Conservation (phyloP, 1,140 invertebrate genomes). For the Leptoteleia sp. region DNA sequence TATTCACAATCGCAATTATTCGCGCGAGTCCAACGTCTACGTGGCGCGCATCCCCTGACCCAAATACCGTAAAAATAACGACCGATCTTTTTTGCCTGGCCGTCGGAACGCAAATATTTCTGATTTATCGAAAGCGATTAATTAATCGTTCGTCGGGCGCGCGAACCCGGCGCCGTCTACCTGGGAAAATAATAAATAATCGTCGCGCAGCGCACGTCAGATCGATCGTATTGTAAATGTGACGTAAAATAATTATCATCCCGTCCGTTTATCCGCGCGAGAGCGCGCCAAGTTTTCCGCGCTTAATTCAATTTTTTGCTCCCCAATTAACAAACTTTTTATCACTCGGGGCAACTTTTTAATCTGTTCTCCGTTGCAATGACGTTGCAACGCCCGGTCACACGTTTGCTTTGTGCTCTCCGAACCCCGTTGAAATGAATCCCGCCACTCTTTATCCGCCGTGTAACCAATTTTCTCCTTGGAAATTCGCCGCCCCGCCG, state of each 20-base stretch:
- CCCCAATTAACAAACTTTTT: conserved; percentile 62
- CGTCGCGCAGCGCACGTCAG: conserved; percentile 15
- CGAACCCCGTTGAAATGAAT: conserved; percentile 29
- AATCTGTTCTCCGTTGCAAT: conserved; percentile 41
- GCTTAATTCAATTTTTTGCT: conserved; percentile 36
- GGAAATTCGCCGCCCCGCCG: neutral
- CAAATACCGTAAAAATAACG: conserved; percentile 57
- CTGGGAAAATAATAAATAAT: conserved; percentile 27
- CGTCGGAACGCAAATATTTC: no score
- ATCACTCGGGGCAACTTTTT: conserved; percentile 56
- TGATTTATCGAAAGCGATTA: no score
- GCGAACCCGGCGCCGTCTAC: conserved; percentile 3
- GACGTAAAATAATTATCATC: conserved; percentile 57
- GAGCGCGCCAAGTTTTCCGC: conserved; percentile 43
- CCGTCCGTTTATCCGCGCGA: conserved; percentile 34
- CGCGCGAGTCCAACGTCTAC: conserved; percentile 13
- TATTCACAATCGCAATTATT: conserved; percentile 44
- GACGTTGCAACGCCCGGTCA: conserved; percentile 20
- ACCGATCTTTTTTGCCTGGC: no score
- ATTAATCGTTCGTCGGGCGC: conserved; percentile 41
- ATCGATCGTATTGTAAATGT: conserved; percentile 33
- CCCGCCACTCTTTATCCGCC: conserved; percentile 30
- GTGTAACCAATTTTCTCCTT: conserved; percentile 31
- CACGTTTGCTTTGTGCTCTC: conserved; percentile 39
- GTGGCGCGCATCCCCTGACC: no score